Evolutionary conservation across 37 sponge, comb jelly and placozoan genomes (phyloP).

Genomic region (Crambe crambe): DNA sequence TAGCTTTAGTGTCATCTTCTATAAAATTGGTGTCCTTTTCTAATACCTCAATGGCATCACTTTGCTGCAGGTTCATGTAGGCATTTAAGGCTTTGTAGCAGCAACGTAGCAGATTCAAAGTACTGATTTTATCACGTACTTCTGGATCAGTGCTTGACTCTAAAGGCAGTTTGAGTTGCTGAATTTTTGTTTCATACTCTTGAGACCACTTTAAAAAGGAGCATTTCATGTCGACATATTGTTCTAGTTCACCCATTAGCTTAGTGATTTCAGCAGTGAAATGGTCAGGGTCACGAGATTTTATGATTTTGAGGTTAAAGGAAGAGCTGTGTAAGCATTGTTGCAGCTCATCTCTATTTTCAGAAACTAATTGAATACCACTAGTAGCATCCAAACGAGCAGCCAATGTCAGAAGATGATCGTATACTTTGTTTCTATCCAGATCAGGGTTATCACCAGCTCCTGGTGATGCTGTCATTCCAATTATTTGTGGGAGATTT

Average conservation of each 20-base stretch:
- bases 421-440: conserved; percentile 3
- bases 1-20: background rate
- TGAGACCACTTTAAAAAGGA: conserved; percentile 5
- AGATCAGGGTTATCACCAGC: conserved; percentile 46
- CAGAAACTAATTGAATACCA: conserved; percentile 50
- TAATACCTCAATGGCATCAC: conserved; percentile 53
- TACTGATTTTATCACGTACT: conserved; percentile 20
- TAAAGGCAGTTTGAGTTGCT: conserved; percentile 8
- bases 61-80: conserved; percentile 43
- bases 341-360: conserved; percentile 41
- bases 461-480: conserved; percentile 80
- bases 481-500: conserved; percentile 61
- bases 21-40: background rate
- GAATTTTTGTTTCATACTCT: conserved; percentile 33
- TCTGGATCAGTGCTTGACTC: conserved; percentile 19
- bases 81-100: conserved; percentile 24
- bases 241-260: conserved; percentile 31
- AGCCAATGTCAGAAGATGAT: conserved; percentile 57
- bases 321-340: conserved; percentile 5
- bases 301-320: background rate
- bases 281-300: conserved; percentile 13
- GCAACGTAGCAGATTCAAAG: conserved; percentile 14
- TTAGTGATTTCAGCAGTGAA: conserved; percentile 11
- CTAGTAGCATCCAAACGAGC: conserved; percentile 74
- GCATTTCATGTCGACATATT: background rate